Conservation (phyloP, 1,140 invertebrate genomes). For the Maconellicoccus hirsutus region DNA sequence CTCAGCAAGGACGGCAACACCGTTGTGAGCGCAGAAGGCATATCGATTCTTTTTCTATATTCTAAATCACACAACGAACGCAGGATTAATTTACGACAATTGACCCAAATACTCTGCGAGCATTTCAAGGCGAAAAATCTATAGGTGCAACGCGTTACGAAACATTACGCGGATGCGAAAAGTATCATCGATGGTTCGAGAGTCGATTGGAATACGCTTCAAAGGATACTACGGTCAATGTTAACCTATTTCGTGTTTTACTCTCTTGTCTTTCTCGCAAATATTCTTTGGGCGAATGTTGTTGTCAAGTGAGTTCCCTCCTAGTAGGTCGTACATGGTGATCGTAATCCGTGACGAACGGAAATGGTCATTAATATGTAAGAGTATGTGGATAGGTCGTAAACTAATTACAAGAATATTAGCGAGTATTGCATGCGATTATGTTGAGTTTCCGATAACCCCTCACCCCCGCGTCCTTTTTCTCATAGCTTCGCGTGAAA, state of each 20-base stretch:
- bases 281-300: neutral
- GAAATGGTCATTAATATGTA: neutral
- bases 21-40: slow-evolving; percentile 10
- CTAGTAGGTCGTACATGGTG: neutral
- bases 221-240: slow-evolving; percentile 7
- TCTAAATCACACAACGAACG: neutral
- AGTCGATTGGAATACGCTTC: neutral
- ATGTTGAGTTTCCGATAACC: too few species aligned
- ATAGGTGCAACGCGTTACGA: neutral
- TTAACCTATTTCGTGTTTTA: neutral
- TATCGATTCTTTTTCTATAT: neutral
- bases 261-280: neutral
- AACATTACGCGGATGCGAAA: neutral
- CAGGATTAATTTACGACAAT: neutral
- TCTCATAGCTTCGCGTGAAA: neutral
- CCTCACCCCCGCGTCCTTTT: neutral
- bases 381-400: neutral
- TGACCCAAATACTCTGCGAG: neutral
- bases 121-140: neutral
- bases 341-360: neutral
- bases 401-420: neutral
- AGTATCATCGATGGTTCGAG: too few species aligned
- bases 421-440: neutral
- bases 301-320: neutral
- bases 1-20: slow-evolving; percentile 10